These are phyloP conservation scores for Torymus auratus DNA, from an alignment of 2,888 invertebrate genomes.

Conservation along the genomic window DNA sequence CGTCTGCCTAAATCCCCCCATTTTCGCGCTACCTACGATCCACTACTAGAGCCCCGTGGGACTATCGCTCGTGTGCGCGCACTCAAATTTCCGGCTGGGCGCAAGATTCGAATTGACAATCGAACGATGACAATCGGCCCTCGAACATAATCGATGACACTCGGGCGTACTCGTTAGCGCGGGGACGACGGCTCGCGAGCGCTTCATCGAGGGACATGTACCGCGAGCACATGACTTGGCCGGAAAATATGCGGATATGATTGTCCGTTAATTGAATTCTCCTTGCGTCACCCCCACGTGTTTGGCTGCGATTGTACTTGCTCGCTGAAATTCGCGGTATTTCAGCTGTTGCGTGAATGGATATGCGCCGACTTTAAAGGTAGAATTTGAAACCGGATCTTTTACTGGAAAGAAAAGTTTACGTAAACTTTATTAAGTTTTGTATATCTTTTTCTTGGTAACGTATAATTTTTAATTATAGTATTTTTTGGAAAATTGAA, in stretches of 20 bases:
- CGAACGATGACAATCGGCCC: constrained; percentile 6
- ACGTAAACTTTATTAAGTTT: too few relatives aligned
- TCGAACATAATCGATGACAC: constrained; percentile 9
- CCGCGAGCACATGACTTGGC: not conserved
- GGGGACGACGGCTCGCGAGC: too few relatives aligned
- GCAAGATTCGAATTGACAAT: constrained; percentile 39
- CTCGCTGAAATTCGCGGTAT: too few relatives aligned
- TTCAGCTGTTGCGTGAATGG: too few relatives aligned
- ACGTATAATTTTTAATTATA: too few relatives aligned
- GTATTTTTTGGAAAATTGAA: too few relatives aligned
- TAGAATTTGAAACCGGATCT: too few relatives aligned
- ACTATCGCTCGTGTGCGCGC: not conserved
- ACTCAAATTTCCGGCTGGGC: constrained; percentile 6
- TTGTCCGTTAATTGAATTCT: not conserved
- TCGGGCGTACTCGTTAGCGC: constrained; percentile 1
- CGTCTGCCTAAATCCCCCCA: not conserved
- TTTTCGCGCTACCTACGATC: not conserved
- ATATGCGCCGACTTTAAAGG: too few relatives aligned
- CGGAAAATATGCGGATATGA: constrained; percentile 2
- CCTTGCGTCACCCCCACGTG: not conserved
- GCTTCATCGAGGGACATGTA: too few relatives aligned
- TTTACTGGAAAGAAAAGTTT: too few relatives aligned
- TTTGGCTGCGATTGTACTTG: too few relatives aligned
- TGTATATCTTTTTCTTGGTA: too few relatives aligned
- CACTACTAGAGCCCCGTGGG: not conserved